Base-by-base conservation (phyloP, 2,797 vertebrate species). In the Intellagama lesueurii region DNA sequence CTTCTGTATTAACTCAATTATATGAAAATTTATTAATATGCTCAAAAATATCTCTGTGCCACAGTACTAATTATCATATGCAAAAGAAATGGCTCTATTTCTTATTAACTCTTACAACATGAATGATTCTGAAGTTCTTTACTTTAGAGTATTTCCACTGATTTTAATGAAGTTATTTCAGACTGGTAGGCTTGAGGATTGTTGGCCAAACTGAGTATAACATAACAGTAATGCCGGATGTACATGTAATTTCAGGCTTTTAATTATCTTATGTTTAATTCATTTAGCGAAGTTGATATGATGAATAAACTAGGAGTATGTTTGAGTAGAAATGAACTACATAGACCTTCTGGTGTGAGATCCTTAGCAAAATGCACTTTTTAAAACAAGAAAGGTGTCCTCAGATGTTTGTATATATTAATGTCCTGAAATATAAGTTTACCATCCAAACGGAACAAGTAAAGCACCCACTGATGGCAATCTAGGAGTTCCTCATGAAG, bases 191-290 rank as follows among this genome's bases (percentile, higher is more conserved):
- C 73, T 68, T 83, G 73, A 76, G 73, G 72, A 52, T 30, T 44
- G 24, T 28, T 47, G 30, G 12, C 40, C 82, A 83, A 1, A 40
- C 6, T 86, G 9, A 78, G 9, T 35, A 85, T 26, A 93, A 87
- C 56, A 89, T 66, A 92, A 93, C 83, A 91, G 84, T 91, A 91
- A 93, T 91, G 76, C 91, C 69, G 69, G 91, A 79, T 81, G 88
- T 91, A 87, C 92, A 92, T 40, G 40, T 40, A 40, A 40, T 40
- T 89, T 92, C 91, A 91, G 19, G 60, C 72, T 66, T 90, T 73
- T 82, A 60, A 56, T 82, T 32, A 69, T 80, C 90, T 90, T 92
- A 87, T 89, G 91, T 68, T 70, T 90, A 90, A 94, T 88, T 17
- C 69, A 70, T 35, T 40, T 75, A 77, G 49, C 24, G 44, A 93